phyloP scores from a whole-genome alignment of 2,113 vertebrate genomes.

The Camelus bactrianus region DNA sequence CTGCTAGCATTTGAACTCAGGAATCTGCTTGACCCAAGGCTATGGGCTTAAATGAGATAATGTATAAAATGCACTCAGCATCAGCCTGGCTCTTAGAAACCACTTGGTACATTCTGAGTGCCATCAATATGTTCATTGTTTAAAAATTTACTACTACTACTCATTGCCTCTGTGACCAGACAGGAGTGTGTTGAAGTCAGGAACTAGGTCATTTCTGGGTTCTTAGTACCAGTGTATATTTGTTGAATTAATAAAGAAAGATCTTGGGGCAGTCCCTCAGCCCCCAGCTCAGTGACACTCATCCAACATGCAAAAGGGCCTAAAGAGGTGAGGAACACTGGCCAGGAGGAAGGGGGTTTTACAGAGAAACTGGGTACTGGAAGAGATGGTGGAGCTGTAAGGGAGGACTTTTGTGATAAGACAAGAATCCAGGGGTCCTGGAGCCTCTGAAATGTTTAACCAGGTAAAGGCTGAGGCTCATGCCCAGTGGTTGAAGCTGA shows the following conservation, averaged over 20 bases:
- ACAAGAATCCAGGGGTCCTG: background rate
- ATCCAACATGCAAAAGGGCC: background rate
- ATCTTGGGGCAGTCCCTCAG: background rate
- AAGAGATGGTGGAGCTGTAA: rapidly evolving
- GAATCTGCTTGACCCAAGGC: background rate
- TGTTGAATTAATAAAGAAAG: background rate
- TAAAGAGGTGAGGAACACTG: background rate
- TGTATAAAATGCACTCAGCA: background rate
- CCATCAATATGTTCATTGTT: background rate
- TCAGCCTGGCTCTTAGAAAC: background rate
- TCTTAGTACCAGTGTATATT: background rate
- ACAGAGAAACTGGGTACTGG: background rate
- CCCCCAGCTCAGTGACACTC: background rate
- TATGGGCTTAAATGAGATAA: background rate
- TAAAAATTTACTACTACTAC: background rate
- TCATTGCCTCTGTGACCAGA: background rate
- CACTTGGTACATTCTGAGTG: background rate
- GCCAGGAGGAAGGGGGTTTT: background rate
- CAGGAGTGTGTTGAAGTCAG: background rate
- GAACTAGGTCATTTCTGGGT: background rate
- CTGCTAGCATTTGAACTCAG: background rate
- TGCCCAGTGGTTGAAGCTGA: background rate
- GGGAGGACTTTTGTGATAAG: background rate
- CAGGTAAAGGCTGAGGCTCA: background rate
- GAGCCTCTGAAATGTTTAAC: background rate